Evolutionary conservation across 2,113 vertebrate species (phyloP), one percentile per base, ranked within the genome.

Genomic region (Galemys pyrenaicus): DNA sequence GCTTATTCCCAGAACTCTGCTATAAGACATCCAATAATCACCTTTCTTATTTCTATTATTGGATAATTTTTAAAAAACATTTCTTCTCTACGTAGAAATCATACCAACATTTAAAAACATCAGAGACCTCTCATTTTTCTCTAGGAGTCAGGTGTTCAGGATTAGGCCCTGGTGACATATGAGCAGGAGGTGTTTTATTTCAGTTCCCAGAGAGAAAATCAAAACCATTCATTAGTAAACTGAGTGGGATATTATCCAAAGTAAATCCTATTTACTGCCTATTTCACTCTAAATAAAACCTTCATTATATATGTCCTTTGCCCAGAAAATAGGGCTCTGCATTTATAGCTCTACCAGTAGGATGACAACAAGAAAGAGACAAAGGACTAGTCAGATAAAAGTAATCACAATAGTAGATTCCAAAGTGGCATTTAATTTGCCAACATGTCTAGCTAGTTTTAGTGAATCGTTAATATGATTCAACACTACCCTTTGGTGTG

Each of bases 251-350:
- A 87, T 89, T 90, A 82, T 83, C 79, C 71, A 79, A 73, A 30
- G 20, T 74, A 91, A 95, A 91, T 94, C 95, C 92, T 51, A 62
- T 94, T 96, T 95, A 37, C 89, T 11, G 24, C 87, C 71, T 62
- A 58, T 71, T 86, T 94, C 24, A 44, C 56, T 84, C 58, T 89
- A 75, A 93, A 80, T 74, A 87, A 94, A 92, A 73, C 41, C 41
- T 96, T 92, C 37, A 82, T 68, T 81, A 12, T 74, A 11, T 54
- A 58, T 58, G 11, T 87, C 82, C 49, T 87, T 54, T 85, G 46
- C 54, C 51, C n/a, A 87, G 67, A 88, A 91, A 84, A 93, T 30
- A 28, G 41, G 41, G 16, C 35, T 84, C 2, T 60, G 12, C 19
- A 37, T 65, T 54, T 19, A 54, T 19, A 64, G 60, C 30, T 28